A percentile compares a stretch with the other conserved stretches of the same genome.
phyloP scores from a whole-genome alignment of 2,888 invertebrate species.

The Hypolimnas misippus region DNA sequence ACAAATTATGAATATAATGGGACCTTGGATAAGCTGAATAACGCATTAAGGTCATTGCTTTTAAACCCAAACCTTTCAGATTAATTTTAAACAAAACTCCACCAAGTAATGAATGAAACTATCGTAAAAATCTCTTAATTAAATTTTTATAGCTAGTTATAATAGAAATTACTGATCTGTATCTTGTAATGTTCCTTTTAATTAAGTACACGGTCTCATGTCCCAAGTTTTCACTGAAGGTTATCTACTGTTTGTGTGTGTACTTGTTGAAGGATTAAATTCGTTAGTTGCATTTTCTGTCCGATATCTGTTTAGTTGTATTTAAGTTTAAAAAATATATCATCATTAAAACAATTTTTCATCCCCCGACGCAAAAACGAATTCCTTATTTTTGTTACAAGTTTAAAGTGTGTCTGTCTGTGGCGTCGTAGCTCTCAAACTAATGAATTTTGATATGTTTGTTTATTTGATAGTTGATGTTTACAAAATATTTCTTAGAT shows the following conservation, averaged over 20 bases:
- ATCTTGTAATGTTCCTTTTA: not conserved
- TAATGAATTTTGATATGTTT: too few relatives aligned
- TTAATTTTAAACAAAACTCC: conserved; percentile 20
- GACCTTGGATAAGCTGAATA: conserved; percentile 25
- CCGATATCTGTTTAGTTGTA: too few relatives aligned
- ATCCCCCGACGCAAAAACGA: too few relatives aligned
- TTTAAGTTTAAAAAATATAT: too few relatives aligned
- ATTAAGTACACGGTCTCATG: not conserved
- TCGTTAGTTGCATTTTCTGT: not conserved
- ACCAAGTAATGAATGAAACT: not conserved
- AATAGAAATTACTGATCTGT: not conserved
- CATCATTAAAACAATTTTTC: too few relatives aligned
- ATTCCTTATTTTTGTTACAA: too few relatives aligned
- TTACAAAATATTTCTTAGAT: too few relatives aligned
- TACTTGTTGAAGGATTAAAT: too few relatives aligned
- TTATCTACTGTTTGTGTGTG: conserved; percentile 2
- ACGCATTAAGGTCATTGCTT: conserved; percentile 21
- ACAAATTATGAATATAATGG: conserved; percentile 25
- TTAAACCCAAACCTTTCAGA: conserved; percentile 9
- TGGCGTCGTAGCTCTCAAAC: too few relatives aligned
- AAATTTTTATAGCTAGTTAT: conserved; percentile 2
- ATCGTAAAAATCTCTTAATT: not conserved
- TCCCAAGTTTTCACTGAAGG: not conserved
- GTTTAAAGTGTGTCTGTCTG: too few relatives aligned
- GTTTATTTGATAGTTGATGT: too few relatives aligned